Evolutionary conservation across 2,113 vertebrate genomes (phyloP).

Genomic region (Hymenochirus boettgeri): DNA sequence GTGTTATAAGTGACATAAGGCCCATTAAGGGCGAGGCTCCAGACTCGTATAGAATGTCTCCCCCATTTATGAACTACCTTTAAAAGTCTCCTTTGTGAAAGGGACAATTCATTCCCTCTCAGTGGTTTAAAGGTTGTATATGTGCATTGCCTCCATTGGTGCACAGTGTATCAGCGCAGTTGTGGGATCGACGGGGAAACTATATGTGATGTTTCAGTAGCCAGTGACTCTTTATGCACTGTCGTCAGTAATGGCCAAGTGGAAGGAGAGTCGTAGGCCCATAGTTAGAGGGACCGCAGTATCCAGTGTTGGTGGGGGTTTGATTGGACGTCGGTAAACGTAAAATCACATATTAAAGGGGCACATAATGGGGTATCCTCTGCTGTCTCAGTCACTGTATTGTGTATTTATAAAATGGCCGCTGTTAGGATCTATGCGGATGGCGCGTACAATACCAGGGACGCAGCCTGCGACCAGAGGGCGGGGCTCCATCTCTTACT

Average conservation of each 20-base stretch:
- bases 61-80: conserved; percentile 67
- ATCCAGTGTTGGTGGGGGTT: too few species aligned
- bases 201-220: background rate
- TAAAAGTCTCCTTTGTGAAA: conserved; percentile 85
- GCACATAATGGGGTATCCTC: too few species aligned
- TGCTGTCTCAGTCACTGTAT: too few species aligned
- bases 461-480: too few species aligned
- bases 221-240: background rate
- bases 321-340: background rate
- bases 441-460: too few species aligned
- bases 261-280: conserved; percentile 5
- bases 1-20: too few species aligned
- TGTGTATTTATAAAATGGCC: too few species aligned
- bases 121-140: conserved; percentile 81
- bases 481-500: too few species aligned
- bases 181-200: background rate
- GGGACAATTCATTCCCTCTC: conserved; percentile 84
- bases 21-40: too few species aligned
- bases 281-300: background rate
- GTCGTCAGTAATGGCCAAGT: background rate
- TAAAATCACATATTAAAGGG: too few species aligned
- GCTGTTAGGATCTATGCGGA: too few species aligned
- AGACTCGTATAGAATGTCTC: background rate
- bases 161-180: conserved; percentile 2
- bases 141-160: conserved; percentile 81